phyloP scores from a whole-genome alignment of 1,140 invertebrate genomes.

The Pseudomyrmex cubaensis region DNA sequence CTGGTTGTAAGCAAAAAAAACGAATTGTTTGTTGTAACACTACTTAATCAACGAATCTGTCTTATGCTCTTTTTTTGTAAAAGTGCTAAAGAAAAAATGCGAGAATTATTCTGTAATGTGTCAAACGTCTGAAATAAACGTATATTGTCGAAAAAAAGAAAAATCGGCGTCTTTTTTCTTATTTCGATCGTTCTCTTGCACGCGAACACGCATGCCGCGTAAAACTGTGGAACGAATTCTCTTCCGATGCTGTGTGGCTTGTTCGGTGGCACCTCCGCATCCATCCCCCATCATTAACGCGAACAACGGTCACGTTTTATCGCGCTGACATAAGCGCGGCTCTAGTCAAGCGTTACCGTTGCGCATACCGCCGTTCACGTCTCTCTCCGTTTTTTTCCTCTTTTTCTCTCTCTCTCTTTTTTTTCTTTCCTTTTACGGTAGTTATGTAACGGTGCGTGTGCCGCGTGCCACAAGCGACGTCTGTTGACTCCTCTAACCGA shows the following conservation, averaged over 20 bases:
- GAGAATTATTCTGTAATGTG: conserved; percentile 50
- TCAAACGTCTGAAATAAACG: conserved; percentile 75
- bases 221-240: not conserved
- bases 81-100: conserved; percentile 23
- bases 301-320: conserved; percentile 13
- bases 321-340: conserved; percentile 18
- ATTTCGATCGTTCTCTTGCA: conserved; percentile 7
- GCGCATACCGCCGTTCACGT: conserved; percentile 41
- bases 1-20: conserved; percentile 62
- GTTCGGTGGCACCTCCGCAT: conserved; percentile 55
- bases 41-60: conserved; percentile 37
- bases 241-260: conserved; percentile 49
- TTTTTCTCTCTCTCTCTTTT: conserved; percentile 1
- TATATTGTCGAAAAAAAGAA: conserved; percentile 66
- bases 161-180: not conserved
- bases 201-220: not conserved
- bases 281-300: conserved; percentile 36
- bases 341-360: conserved; percentile 29
- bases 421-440: conserved; percentile 4
- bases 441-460: conserved; percentile 20
- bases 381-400: conserved; percentile 45
- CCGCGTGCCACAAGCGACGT: conserved; percentile 27
- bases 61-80: conserved; percentile 19
- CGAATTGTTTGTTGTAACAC: conserved; percentile 42
- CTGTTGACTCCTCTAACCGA: conserved; percentile 68